Percentiles rank a stretch among this genome's conserved stretches.
Evolutionary conservation across 2,113 vertebrate species (phyloP).

Genomic region (Acinonyx jubatus): DNA sequence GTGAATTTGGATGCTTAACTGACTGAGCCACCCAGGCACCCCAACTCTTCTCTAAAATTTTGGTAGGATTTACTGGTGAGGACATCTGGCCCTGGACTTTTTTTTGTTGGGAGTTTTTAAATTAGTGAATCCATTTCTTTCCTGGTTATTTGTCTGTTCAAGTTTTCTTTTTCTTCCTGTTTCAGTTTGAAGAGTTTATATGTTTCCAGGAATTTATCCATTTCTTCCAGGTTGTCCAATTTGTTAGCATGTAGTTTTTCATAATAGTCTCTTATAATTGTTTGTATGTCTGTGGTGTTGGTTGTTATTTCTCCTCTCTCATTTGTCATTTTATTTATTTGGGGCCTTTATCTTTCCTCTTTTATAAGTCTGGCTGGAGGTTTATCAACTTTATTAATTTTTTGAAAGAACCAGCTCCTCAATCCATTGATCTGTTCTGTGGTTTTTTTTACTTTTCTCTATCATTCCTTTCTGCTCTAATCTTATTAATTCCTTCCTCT

Average conservation of each 20-base stretch:
- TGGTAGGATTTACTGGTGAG: neutral
- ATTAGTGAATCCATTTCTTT: neutral
- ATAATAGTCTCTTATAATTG: neutral
- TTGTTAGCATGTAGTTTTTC: neutral
- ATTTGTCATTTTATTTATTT: neutral
- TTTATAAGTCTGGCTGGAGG: neutral
- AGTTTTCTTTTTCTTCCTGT: neutral
- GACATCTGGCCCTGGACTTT: neutral
- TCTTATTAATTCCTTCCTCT: neutral
- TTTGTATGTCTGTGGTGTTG: neutral
- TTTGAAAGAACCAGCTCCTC: neutral
- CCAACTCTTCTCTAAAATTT: neutral
- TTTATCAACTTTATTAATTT: neutral
- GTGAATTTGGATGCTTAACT: too few relatives aligned
- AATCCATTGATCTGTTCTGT: neutral
- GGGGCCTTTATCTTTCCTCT: neutral
- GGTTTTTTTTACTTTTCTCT: neutral
- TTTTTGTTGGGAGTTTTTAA: neutral
- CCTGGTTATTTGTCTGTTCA: neutral
- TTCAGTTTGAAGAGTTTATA: neutral
- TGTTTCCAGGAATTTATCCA: neutral
- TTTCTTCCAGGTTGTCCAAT: neutral
- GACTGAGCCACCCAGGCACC: too few relatives aligned
- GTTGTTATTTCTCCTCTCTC: neutral
- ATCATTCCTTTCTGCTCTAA: neutral